phyloP scores from a whole-genome alignment of 2,113 vertebrate species.

The Micronycteris hirsuta region DNA sequence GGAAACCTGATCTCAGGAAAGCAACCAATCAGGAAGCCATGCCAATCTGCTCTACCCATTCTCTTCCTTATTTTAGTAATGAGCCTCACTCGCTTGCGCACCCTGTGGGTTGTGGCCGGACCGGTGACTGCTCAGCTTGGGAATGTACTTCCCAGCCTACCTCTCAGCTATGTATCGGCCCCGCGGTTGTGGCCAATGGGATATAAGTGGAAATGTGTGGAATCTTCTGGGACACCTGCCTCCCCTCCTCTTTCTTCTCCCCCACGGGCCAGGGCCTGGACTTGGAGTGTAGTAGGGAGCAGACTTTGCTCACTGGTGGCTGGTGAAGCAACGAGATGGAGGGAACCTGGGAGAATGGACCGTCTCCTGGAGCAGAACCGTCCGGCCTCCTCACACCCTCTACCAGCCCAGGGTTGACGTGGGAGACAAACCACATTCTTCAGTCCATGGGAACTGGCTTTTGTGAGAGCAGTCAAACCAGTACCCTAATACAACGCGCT shows the following conservation, averaged over 20 bases:
- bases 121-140: background rate
- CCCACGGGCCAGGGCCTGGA: background rate
- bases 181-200: background rate
- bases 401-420: background rate
- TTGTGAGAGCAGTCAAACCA: background rate
- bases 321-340: background rate
- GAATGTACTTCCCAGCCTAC: background rate
- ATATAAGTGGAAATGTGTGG: background rate
- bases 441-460: background rate
- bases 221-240: background rate
- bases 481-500: background rate
- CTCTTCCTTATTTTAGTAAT: background rate
- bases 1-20: background rate
- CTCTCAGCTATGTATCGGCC: background rate
- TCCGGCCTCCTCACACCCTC: background rate
- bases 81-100: background rate
- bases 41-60: background rate
- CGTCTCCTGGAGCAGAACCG: background rate
- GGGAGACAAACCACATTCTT: background rate
- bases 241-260: background rate
- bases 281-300: background rate
- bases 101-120: background rate
- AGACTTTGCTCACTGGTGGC: too few species aligned
- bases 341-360: accelerated
- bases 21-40: background rate